Evolutionary conservation across 1,140 invertebrate genomes (phyloP).

Genomic region (Neodiprion lecontei): DNA sequence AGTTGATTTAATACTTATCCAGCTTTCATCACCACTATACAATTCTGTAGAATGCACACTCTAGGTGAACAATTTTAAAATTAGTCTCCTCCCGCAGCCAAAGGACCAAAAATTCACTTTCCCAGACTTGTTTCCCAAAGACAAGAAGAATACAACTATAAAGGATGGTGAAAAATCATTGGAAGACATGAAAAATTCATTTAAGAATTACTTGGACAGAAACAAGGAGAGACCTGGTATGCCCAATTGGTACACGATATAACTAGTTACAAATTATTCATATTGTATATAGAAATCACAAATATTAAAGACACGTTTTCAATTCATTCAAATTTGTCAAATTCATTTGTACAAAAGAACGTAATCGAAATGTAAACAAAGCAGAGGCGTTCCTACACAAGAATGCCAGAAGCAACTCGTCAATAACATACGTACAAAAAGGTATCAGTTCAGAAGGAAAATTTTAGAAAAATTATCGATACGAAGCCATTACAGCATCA

Average conservation of each 20-base stretch:
- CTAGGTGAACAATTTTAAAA: constrained; percentile 15
- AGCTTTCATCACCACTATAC: constrained; percentile 15
- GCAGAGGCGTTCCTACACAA: too few relatives aligned
- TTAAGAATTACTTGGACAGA: constrained; percentile 56
- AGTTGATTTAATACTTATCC: background rate
- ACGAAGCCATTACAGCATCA: too few relatives aligned
- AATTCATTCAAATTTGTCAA: too few relatives aligned
- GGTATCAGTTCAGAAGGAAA: too few relatives aligned
- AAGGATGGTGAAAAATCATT: constrained; percentile 62
- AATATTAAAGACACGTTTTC: too few relatives aligned
- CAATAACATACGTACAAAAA: too few relatives aligned
- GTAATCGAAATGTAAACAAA: too few relatives aligned
- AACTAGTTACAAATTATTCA: background rate
- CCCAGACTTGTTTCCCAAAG: constrained; percentile 62
- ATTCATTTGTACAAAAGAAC: too few relatives aligned
- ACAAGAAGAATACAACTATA: constrained; percentile 43
- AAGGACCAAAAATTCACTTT: constrained; percentile 64
- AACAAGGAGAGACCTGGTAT: constrained; percentile 63
- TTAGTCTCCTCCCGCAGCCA: constrained; percentile 53
- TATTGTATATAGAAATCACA: too few relatives aligned
- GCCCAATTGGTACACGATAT: constrained; percentile 67
- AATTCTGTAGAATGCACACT: background rate
- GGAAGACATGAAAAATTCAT: constrained; percentile 58
- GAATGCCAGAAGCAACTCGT: too few relatives aligned
- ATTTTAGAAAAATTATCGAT: too few relatives aligned